Base-by-base conservation (phyloP, 2,888 invertebrate species). In the Craniophora ligustri region DNA sequence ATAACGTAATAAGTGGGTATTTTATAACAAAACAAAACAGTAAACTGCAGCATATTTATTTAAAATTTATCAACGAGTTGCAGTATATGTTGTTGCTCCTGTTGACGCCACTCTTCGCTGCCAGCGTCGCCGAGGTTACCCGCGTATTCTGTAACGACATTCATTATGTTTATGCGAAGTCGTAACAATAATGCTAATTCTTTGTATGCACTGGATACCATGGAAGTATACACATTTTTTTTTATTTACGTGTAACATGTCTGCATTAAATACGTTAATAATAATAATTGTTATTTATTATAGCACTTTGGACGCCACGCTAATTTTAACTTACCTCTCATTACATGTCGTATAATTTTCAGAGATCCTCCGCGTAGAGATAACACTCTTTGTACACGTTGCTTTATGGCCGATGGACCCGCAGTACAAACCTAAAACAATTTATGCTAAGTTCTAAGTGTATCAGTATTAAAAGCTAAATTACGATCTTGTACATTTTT, bases 31-130 rank as follows among this genome's bases (percentile, higher is more conserved):
- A 36, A 16, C 6, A 28, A 5, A 30, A 14, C n/a, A 23, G 11
- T 13, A 11, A 4, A 23, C 36, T 28, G 30, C 18, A 23, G 15
- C 40, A 14, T 47, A 38, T 47, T 19, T 50, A 51, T 51, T 68
- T 95, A 98, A 93, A 99, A 98, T 89, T 98, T 98, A 92, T 99
- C 98, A 39, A 99, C 97, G 73, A 99, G 94, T 87, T 98, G 97
- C 68, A 98, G 91, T 84, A 99, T 98, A 82, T 98, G 97, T 75
- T 98, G 96, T 79, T 98, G 98, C 81, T 98, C 98, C 73, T 97
- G 96, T 82, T 97, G 97, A 72, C 97, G 95, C 95, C 97, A 97
- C 75, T 97, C 96, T 28, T 95, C 94, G 79, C 97, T 97, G 46
- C 97, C 98, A 18, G 96, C 97, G 79, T 98, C 98, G 0, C 98